Base-by-base conservation (phyloP, 2,113 vertebrate species). In the Pomatorhinus ruficollis region DNA sequence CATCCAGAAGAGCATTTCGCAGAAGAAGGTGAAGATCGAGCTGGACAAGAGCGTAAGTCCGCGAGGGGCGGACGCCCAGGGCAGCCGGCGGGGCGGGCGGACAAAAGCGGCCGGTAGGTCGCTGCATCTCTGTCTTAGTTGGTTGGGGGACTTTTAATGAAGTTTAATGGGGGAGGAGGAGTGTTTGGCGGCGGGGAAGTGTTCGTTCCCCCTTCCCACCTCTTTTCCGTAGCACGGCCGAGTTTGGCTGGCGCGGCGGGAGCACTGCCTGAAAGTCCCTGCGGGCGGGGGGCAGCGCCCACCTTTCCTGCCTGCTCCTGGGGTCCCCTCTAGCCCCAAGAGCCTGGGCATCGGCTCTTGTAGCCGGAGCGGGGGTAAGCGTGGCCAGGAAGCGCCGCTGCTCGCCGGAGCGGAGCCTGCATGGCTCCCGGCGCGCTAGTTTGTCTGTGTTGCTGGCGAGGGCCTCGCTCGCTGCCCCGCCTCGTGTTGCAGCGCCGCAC, bases 21-120 rank as follows among this genome's bases (percentile, higher is more conserved):
- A 98, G 96, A 98, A 98, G 97, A 98, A 98, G 97, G 98, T 98
- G 94, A 98, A 98, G 97, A 98, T 98, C 83, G 98, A 98, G 92
- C 96, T 98, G 97, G 98, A 98, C 79, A 98, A 98, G 94, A 98
- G 97, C 75, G 98, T 98, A 95, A 96, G 94, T 94, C 21, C 15
- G 28, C 19, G 69, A 21, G 19, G 31, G 40, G 47, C 12, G 64
- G 16, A 31, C 21, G 54, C 33, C 12, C 15, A 15, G 23, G 44
- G 45, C 23, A 28, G 57, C 63, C 42, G 24, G 30, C 15, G 35
- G 59, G 78, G 50, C n/a, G 19, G 66, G 83, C 15, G 35, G 61
- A n/a, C 89, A 91, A 80, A 94, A 91, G 66, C 61, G 27, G 56
- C 15, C 64, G 33, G 42, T 30, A 12, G 20, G 30, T 42, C 30